Evolutionary conservation across 2,888 invertebrate species (phyloP).

Genomic region (Acrobasis repandana): DNA sequence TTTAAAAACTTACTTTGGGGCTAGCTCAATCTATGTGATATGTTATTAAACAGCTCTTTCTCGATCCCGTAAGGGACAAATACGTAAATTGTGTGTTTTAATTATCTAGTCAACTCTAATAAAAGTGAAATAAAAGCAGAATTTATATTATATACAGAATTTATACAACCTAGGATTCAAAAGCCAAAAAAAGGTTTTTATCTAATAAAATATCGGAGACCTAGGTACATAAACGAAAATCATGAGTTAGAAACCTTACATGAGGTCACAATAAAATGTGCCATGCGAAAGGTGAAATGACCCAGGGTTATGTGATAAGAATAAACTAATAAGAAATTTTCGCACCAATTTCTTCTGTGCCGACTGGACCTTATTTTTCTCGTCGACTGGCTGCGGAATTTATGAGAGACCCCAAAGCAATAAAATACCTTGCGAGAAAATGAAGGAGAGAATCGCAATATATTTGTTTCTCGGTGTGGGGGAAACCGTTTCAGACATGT

Average conservation of each 20-base stretch:
- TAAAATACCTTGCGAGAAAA: constrained; percentile 82
- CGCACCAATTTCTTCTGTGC: constrained; percentile 69
- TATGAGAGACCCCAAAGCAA: constrained; percentile 79
- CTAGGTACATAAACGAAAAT: constrained; percentile 5
- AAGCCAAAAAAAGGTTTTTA: not conserved
- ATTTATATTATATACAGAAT: too few species aligned
- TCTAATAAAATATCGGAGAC: not conserved
- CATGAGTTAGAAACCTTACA: constrained; percentile 14
- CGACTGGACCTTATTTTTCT: constrained; percentile 76
- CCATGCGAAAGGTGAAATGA: constrained; percentile 40
- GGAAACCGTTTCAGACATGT: constrained; percentile 71
- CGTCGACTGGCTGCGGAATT: constrained; percentile 78
- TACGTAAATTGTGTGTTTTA: too few species aligned
- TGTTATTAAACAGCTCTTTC: too few species aligned
- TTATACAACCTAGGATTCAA: not conserved
- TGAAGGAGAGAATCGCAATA: constrained; percentile 82
- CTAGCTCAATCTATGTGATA: too few species aligned
- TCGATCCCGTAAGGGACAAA: too few species aligned
- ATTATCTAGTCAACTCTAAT: too few species aligned
- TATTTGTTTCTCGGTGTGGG: constrained; percentile 78
- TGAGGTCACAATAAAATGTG: constrained; percentile 24
- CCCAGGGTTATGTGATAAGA: constrained; percentile 58
- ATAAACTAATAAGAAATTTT: constrained; percentile 72
- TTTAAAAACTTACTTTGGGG: too few species aligned
- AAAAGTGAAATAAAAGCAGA: too few species aligned